A percentile compares a stretch with the other conserved stretches of the same genome.
Evolutionary conservation across 2,113 vertebrate species (phyloP).

Genomic region (Poeciliopsis occidentalis): DNA sequence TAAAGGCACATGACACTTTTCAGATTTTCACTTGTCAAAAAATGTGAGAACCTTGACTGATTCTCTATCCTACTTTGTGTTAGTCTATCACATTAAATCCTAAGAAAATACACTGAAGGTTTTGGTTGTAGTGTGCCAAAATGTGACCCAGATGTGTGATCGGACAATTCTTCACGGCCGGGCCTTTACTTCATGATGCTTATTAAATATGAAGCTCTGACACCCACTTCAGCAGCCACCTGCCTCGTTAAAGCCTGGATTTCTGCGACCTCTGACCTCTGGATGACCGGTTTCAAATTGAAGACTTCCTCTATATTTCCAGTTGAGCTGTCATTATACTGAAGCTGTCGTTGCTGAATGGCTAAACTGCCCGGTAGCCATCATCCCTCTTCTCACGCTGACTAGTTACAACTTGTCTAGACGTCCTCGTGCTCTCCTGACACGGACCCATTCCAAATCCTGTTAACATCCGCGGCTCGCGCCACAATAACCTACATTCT

Average conservation of each 20-base stretch:
- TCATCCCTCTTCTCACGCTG: constrained; percentile 42
- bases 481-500: constrained; percentile 71
- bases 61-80: neutral
- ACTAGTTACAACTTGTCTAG: constrained; percentile 64
- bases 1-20: too few relatives aligned
- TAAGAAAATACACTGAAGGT: neutral
- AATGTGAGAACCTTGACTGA: too few relatives aligned
- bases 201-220: neutral
- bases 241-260: neutral
- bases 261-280: constrained; percentile 35
- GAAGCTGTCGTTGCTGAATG: neutral
- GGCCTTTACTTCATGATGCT: neutral
- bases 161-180: neutral
- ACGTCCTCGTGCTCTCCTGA: constrained; percentile 48
- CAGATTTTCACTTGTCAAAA: too few relatives aligned
- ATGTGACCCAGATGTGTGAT: neutral
- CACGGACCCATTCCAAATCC: constrained; percentile 63
- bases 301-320: neutral
- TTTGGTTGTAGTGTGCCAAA: neutral
- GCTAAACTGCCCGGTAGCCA: constrained; percentile 34
- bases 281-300: neutral
- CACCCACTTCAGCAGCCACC: neutral
- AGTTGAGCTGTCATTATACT: constrained; percentile 18
- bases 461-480: constrained; percentile 50
- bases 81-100: neutral